Conservation (phyloP, 23 tunicate genomes). For the Clavelina lepadiformis region DNA sequence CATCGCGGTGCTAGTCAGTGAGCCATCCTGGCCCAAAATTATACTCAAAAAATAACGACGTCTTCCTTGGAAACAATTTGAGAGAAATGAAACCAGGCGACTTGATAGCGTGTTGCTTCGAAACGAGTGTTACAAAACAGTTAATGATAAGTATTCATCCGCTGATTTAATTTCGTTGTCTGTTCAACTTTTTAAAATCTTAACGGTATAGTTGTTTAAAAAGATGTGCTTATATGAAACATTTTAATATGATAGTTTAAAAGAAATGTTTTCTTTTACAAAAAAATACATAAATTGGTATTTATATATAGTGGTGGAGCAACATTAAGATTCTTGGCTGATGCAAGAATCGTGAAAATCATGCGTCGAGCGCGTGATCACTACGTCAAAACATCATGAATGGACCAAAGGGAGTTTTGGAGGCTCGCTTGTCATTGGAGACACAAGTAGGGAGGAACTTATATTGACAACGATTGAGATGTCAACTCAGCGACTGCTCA, state of each 20-base stretch:
- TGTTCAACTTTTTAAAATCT: too few relatives aligned
- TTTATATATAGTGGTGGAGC: background rate
- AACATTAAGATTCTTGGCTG: slow-evolving; percentile 49
- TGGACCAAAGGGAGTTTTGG: background rate
- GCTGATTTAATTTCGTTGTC: background rate
- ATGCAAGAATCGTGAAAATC: slow-evolving; percentile 59
- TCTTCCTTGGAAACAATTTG: background rate
- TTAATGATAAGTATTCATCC: slow-evolving; percentile 17
- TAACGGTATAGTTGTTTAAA: too few relatives aligned
- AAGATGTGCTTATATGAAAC: too few relatives aligned
- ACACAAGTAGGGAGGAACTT: too few relatives aligned
- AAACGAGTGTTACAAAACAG: background rate
- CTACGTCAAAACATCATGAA: background rate
- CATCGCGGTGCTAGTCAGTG: slow-evolving; percentile 39
- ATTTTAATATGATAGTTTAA: too few relatives aligned
- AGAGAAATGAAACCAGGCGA: background rate
- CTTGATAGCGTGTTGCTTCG: background rate
- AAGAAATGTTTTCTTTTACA: too few relatives aligned
- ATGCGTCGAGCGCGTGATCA: slow-evolving; percentile 59
- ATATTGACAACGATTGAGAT: too few relatives aligned
- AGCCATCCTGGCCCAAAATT: slow-evolving; percentile 76
- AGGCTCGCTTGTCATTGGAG: too few relatives aligned
- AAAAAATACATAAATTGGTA: too few relatives aligned
- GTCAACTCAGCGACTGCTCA: too few relatives aligned
- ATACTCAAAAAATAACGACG: background rate